Evolutionary conservation across 2,113 vertebrate species (phyloP).

Genomic region (Dasyprocta punctata): DNA sequence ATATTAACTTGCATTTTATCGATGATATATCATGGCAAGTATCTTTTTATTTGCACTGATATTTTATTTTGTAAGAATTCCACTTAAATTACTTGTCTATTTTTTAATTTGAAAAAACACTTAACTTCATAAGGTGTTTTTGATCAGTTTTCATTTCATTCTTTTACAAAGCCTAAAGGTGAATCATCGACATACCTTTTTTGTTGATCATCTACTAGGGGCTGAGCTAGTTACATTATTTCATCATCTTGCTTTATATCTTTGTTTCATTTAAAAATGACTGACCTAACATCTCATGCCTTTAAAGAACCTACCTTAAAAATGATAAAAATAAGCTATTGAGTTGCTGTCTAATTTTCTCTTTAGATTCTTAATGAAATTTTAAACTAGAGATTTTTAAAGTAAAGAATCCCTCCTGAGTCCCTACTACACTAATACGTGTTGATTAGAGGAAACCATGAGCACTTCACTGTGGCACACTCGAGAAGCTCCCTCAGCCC

Average conservation of each 20-base stretch:
- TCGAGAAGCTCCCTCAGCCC: background rate
- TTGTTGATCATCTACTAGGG: background rate
- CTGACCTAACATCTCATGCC: background rate
- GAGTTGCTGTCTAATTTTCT: background rate
- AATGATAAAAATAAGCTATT: background rate
- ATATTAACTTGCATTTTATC: background rate
- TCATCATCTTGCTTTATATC: slow-evolving; percentile 18
- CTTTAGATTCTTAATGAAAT: background rate
- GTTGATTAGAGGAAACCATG: background rate
- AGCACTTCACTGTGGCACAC: background rate
- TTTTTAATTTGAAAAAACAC: background rate
- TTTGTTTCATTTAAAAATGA: slow-evolving; percentile 38
- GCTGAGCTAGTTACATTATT: background rate
- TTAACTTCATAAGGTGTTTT: background rate
- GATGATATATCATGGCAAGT: background rate
- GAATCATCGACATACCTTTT: background rate
- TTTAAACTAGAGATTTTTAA: background rate
- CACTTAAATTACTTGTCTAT: background rate
- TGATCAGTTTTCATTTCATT: background rate
- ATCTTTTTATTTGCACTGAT: background rate
- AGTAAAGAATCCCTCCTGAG: background rate
- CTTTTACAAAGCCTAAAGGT: background rate
- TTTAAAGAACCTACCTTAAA: slow-evolving; percentile 10
- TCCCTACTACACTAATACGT: background rate
- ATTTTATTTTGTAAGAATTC: background rate